Evolutionary conservation across 2,888 invertebrate species (phyloP).

Genomic region (Osedax fenrisi): DNA sequence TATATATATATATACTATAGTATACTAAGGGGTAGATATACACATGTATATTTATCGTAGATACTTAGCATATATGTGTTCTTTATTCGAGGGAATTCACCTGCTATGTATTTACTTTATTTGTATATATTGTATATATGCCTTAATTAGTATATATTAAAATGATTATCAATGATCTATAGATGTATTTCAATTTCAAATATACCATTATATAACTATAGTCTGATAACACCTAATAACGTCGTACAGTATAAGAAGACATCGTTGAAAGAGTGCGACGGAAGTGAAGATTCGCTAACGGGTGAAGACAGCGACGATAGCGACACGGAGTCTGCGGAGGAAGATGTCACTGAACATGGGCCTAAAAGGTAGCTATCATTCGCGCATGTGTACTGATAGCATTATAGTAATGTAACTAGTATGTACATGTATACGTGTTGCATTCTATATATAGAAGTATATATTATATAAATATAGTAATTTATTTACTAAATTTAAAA

Average conservation of each 20-base stretch:
- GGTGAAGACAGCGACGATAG: neutral
- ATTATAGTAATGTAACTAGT: too few species aligned
- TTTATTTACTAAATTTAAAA: too few species aligned
- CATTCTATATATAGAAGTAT: too few species aligned
- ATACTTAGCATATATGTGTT: neutral
- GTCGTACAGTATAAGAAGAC: neutral
- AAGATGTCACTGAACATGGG: too few species aligned
- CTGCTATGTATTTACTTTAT: too few species aligned
- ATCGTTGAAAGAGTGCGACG: neutral
- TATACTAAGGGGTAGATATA: slow-evolving; percentile 18
- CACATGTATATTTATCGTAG: slow-evolving; percentile 7
- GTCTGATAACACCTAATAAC: too few species aligned
- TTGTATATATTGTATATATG: neutral
- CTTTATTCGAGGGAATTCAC: too few species aligned
- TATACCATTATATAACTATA: too few species aligned
- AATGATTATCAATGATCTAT: neutral
- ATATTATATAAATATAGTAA: too few species aligned
- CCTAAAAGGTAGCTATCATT: too few species aligned
- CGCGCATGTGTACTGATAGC: too few species aligned
- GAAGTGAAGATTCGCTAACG: neutral
- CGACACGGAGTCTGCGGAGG: neutral
- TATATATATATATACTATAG: neutral
- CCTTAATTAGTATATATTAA: slow-evolving; percentile 3
- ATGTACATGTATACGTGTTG: too few species aligned
- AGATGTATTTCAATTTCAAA: neutral